phyloP scores from a whole-genome alignment of 2,113 vertebrate genomes.

The Oriolus oriolus region DNA sequence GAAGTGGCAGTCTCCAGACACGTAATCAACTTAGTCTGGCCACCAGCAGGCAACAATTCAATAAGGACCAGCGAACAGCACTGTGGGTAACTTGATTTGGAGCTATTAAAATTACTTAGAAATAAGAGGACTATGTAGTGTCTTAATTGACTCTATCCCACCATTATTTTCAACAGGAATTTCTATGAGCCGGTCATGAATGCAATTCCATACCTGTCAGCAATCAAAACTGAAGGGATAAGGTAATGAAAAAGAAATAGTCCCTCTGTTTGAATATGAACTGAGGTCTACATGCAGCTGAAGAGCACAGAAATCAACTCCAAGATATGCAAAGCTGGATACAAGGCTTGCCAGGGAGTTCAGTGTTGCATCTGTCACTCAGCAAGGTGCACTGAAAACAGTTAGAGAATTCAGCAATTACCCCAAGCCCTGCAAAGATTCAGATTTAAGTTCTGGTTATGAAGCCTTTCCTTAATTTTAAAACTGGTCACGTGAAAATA shows the following conservation, averaged over 20 bases:
- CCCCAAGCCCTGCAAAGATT: neutral
- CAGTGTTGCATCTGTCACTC: neutral
- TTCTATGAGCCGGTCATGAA: neutral
- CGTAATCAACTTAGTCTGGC: constrained; percentile 15
- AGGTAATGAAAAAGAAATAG: constrained; percentile 5
- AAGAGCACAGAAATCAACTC: neutral
- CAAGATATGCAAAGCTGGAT: neutral
- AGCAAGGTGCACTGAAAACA: neutral
- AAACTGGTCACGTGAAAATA: neutral
- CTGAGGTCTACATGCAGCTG: neutral
- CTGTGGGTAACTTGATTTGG: constrained; percentile 50
- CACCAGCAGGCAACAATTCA: constrained; percentile 52
- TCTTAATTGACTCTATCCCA: neutral
- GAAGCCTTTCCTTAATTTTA: neutral
- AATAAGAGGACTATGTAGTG: neutral
- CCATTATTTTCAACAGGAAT: neutral
- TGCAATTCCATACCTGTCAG: neutral
- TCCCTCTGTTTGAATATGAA: neutral
- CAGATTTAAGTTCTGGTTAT: neutral
- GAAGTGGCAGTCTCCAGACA: neutral
- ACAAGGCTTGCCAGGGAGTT: neutral
- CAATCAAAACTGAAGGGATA: neutral
- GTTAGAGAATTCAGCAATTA: neutral
- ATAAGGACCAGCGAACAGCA: constrained; percentile 18
- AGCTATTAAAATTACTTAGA: constrained; percentile 36